phyloP scores from a whole-genome alignment of 2,113 vertebrate species.

The Oreotrochilus melanogaster region DNA sequence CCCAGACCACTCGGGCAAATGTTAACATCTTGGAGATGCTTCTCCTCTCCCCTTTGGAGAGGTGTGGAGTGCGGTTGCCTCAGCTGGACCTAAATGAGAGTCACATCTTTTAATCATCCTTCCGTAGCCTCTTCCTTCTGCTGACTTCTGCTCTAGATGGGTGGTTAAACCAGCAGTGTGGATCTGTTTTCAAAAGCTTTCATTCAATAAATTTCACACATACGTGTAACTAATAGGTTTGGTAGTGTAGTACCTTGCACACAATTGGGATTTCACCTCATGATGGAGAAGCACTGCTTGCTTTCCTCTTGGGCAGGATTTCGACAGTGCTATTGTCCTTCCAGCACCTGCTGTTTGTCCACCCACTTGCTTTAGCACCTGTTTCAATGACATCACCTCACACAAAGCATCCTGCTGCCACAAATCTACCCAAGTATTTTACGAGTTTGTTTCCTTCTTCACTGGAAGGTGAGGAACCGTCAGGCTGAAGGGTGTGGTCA shows the following conservation, averaged over 20 bases:
- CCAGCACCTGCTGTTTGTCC: slow-evolving; percentile 21
- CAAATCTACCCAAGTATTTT: neutral
- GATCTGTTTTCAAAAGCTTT: neutral
- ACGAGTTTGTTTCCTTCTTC: neutral
- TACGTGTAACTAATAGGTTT: neutral
- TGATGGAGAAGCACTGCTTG: neutral
- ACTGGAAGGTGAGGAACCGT: neutral
- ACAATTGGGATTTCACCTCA: neutral
- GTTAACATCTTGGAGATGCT: rapidly evolving
- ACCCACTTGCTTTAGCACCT: neutral
- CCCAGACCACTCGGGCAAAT: rapidly evolving
- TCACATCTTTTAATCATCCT: neutral
- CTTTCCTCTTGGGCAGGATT: neutral
- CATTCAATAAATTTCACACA: neutral
- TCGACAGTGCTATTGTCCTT: neutral
- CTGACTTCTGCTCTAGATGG: neutral
- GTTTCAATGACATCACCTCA: neutral
- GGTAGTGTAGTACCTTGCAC: neutral
- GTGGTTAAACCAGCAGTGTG: neutral
- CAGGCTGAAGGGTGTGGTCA: neutral
- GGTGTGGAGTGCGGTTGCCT: neutral
- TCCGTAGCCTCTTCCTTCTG: neutral
- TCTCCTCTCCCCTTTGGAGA: rapidly evolving
- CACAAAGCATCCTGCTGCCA: neutral
- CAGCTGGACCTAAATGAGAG: neutral